Evolutionary conservation across 1,140 invertebrate genomes (phyloP), one percentile per base, ranked within the genome.

Genomic region (Matsumurasca onukii): DNA sequence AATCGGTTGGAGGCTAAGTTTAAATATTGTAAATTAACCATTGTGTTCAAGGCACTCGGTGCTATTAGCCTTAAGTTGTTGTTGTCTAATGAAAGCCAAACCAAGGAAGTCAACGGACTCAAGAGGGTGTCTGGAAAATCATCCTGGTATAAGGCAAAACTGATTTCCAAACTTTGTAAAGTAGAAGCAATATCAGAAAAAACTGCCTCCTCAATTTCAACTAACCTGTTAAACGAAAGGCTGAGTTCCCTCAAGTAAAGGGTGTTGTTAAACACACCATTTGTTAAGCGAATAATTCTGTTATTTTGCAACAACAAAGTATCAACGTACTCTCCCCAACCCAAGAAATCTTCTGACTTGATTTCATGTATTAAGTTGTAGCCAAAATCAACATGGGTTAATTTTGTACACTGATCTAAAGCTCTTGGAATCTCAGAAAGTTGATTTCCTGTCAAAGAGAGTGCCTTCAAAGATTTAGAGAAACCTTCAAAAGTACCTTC

Each of bases 81-180:
- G 78, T 94, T 93, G 77, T 97, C 93, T 69, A 95, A 80, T 13
- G 92, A 91, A 30, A 97, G 80, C 91, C 92, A 95, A 73, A 89
- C 85, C 0, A 97, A 81, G 74, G 87, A 87, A 15, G 82, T 84
- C 3, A 96, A 81, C 0, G 87, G 88, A 55, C 84, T 82, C 0
- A 93, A 81, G 1, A 91, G 86, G 51, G 88, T 86, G 70, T 89
- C 85, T 0, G 91, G 90, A 75, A 93, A 90, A 72, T 89, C 81
- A 22, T 92, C 91, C 5, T 88, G 87, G 59, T 91, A 88, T 45
- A 94, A 85, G 0, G 91, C 91, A 73, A 93, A 93, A 71, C 92
- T 94, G 48, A 94, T 83, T 77, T 95, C 93, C 22, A 96, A 81
- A 66, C 90, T 91, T 76, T 92, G 89, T 5, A 96, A 79, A n/a